phyloP scores from a whole-genome alignment of 2,888 invertebrate genomes.

The Gortyna flavago region DNA sequence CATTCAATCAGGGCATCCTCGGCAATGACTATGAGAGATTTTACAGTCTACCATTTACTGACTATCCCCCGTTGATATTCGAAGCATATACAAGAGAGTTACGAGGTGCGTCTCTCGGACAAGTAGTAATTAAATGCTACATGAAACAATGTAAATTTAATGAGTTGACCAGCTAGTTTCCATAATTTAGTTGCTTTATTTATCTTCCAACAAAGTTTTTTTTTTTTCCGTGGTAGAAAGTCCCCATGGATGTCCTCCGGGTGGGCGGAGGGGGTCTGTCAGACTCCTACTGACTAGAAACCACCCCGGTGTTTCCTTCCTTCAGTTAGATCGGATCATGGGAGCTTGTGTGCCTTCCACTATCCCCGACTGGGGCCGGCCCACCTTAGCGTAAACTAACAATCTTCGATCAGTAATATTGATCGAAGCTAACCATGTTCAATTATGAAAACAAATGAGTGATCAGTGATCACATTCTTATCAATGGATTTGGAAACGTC shows the following conservation, averaged over 20 bases:
- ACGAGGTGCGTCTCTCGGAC: neutral
- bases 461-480: conserved; percentile 28
- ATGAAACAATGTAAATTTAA: too few species aligned
- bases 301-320: too few species aligned
- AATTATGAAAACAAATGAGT: conserved; percentile 13
- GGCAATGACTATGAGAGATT: neutral
- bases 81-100: neutral
- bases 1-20: neutral
- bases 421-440: neutral
- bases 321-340: too few species aligned
- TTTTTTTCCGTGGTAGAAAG: too few species aligned
- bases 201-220: neutral
- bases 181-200: neutral
- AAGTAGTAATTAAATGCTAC: neutral
- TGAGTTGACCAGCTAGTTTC: neutral
- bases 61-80: neutral
- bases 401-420: too few species aligned
- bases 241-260: too few species aligned
- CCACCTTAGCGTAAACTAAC: neutral
- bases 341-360: too few species aligned
- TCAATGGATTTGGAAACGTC: conserved; percentile 29
- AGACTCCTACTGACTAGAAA: too few species aligned
- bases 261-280: too few species aligned
- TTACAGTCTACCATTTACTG: neutral
- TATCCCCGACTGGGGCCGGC: too few species aligned